Percentiles rank a stretch among this genome's conserved stretches.
phyloP scores from a whole-genome alignment of 2,113 vertebrate genomes.

The Hydrolagus affinis region DNA sequence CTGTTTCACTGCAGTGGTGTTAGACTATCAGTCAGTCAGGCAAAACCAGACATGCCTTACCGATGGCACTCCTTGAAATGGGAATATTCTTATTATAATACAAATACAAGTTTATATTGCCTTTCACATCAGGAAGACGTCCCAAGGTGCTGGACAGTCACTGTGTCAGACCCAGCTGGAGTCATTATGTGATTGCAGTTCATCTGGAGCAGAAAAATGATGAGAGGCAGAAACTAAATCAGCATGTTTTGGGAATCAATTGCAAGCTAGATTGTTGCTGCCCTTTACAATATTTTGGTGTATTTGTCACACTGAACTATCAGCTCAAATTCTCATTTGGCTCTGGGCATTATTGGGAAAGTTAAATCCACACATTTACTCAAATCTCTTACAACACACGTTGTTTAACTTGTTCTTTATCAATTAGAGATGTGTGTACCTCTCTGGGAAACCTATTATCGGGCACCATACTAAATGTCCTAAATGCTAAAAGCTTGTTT shows the following conservation, averaged over 20 bases:
- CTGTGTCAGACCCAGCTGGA: background rate
- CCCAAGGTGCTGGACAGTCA: too few relatives aligned
- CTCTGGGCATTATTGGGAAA: too few relatives aligned
- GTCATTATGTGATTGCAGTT: background rate
- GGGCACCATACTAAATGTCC: background rate
- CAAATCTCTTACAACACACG: background rate
- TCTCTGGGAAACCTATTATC: background rate
- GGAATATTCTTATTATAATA: too few relatives aligned
- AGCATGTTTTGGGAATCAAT: background rate
- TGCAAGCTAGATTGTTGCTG: background rate
- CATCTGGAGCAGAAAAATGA: background rate
- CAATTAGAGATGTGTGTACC: background rate
- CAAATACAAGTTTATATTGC: too few relatives aligned
- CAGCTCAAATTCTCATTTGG: background rate
- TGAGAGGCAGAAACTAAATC: background rate
- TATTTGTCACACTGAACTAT: background rate
- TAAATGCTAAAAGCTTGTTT: background rate
- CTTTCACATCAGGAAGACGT: too few relatives aligned
- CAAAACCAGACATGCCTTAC: too few relatives aligned
- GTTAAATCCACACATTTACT: too few relatives aligned
- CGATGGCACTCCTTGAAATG: too few relatives aligned
- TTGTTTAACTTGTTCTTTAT: background rate
- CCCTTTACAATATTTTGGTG: background rate
- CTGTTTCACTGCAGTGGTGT: too few relatives aligned
- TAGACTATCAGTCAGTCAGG: too few relatives aligned